Conservation (phyloP, 2,113 vertebrate species). For the Verasper variegatus region DNA sequence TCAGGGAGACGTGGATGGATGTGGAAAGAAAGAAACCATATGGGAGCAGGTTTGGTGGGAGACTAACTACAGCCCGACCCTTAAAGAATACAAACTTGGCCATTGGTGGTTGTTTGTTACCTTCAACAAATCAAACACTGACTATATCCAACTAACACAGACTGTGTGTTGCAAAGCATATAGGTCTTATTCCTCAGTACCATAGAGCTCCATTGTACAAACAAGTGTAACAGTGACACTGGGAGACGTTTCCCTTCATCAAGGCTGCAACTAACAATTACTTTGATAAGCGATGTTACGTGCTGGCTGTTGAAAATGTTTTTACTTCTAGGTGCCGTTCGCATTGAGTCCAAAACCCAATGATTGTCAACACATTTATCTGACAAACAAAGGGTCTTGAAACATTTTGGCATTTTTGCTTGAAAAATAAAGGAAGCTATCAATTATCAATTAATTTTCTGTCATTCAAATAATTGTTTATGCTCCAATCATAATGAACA, state of each 20-base stretch:
- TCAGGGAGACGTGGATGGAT: slow-evolving; percentile 67
- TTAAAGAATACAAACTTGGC: neutral
- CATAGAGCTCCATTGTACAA: neutral
- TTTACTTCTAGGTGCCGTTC: too few species aligned
- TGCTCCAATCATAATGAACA: too few species aligned
- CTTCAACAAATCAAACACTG: neutral
- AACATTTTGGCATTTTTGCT: neutral
- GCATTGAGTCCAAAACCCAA: too few species aligned
- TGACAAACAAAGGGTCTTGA: neutral
- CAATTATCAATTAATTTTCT: neutral
- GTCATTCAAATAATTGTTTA: too few species aligned
- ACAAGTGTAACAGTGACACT: neutral
- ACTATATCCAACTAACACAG: neutral
- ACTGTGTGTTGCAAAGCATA: neutral
- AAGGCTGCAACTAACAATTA: too few species aligned
- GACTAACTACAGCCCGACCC: slow-evolving; percentile 51
- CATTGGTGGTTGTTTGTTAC: neutral
- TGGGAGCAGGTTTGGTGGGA: slow-evolving; percentile 36
- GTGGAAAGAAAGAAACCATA: slow-evolving; percentile 53
- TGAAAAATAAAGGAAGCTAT: neutral
- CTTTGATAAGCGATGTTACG: too few species aligned
- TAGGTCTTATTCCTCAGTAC: neutral
- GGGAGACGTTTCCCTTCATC: neutral
- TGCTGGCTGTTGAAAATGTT: too few species aligned
- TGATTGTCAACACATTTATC: neutral